A percentile compares a stretch with the other conserved stretches of the same genome.
These are phyloP conservation scores for Ceratina calcarata DNA, from an alignment of 1,140 invertebrate genomes.

Conservation along the genomic window DNA sequence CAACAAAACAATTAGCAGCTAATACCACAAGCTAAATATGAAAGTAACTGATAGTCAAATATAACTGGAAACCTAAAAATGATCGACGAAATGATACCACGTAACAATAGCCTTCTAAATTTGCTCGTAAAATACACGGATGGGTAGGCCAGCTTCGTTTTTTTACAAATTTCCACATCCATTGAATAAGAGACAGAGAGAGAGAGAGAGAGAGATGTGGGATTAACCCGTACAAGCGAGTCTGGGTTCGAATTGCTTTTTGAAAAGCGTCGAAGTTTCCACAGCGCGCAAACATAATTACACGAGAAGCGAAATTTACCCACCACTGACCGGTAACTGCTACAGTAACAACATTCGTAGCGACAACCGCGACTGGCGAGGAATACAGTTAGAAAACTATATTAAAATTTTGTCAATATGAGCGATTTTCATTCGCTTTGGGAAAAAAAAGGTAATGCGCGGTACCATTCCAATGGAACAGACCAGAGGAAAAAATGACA, in stretches of 20 bases:
- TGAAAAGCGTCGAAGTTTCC: constrained; percentile 12
- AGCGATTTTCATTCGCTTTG: constrained; percentile 18
- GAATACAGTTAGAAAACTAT: constrained; percentile 12
- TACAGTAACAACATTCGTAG: constrained; percentile 11
- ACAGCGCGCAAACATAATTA: background rate
- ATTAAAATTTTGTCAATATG: constrained; percentile 9
- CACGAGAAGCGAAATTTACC: constrained; percentile 15
- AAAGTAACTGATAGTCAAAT: too few relatives aligned
- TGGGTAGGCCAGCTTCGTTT: background rate
- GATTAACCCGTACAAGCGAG: constrained; percentile 3
- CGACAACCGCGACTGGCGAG: too few relatives aligned
- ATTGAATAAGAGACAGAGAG: too few relatives aligned
- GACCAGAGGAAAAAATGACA: too few relatives aligned
- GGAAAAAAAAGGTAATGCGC: background rate
- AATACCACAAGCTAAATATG: too few relatives aligned
- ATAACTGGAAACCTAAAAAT: too few relatives aligned
- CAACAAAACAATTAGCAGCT: too few relatives aligned
- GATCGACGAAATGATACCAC: too few relatives aligned
- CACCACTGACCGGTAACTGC: background rate
- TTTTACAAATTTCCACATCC: background rate
- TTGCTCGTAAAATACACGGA: too few relatives aligned
- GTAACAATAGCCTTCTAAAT: too few relatives aligned
- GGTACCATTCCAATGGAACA: background rate
- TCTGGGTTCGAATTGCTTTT: background rate
- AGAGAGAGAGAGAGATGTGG: too few relatives aligned